phyloP scores from a whole-genome alignment of 2,888 invertebrate species.

The Tortrix viridana region DNA sequence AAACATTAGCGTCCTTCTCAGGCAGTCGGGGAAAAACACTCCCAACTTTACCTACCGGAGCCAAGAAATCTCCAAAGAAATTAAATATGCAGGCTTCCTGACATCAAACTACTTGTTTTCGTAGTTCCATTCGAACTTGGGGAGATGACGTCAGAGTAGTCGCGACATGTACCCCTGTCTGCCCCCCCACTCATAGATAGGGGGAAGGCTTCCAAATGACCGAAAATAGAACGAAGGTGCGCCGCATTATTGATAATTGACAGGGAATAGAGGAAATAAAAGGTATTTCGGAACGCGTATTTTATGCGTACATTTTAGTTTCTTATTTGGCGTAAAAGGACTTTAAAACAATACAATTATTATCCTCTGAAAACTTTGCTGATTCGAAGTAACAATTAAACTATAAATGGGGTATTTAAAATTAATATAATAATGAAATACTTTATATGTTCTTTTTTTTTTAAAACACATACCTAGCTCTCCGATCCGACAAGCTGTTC shows the following conservation, averaged over 20 bases:
- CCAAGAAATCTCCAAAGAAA: background rate
- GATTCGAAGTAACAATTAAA: no score
- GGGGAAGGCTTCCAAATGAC: conserved; percentile 31
- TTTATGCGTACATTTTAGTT: no score
- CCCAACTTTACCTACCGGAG: background rate
- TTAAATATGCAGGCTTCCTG: background rate
- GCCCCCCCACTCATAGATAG: conserved; percentile 31
- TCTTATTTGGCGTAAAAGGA: no score
- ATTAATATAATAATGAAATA: no score
- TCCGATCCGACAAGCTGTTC: no score
- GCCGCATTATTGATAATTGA: conserved; percentile 13
- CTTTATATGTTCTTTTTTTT: no score
- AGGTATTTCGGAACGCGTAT: background rate
- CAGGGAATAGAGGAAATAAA: background rate
- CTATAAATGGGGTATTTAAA: no score
- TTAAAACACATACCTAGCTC: no score
- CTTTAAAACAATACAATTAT: no score
- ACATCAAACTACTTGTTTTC: background rate
- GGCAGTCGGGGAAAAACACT: no score
- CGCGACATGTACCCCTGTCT: conserved; percentile 42
- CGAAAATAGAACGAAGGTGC: conserved; percentile 20
- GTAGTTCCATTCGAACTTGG: background rate
- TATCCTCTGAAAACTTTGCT: no score
- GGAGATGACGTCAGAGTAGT: conserved; percentile 41
- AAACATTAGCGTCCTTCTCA: no score